Evolutionary conservation across 1,140 invertebrate genomes (phyloP), one percentile per base, ranked within the genome.

Genomic region (Caerostris darwini): DNA sequence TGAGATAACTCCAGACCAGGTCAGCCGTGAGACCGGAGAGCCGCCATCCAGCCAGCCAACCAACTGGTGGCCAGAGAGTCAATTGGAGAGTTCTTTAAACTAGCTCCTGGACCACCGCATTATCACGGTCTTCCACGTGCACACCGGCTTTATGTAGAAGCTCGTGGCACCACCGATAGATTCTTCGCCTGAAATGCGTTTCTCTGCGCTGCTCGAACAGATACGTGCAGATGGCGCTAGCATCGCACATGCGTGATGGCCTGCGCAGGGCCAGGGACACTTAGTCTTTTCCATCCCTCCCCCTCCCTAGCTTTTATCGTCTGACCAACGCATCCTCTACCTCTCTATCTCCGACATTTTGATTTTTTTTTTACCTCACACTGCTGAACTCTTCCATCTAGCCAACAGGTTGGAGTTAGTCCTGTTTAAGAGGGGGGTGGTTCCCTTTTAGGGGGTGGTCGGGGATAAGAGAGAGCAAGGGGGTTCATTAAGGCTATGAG

Each of bases 381-480:
- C 64, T 67, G n/a, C 56, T 6, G 54, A 50, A 56, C 57, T 71
- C 14, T n/a, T 59, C 67, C 50, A 8, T 83, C 57, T 34, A n/a
- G 83, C 92, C 83, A 93, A 93, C 92, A 93, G 92, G 92, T 93
- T 93, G 92, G 83, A n/a, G 17, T 85, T 59, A 59, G 54, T 58
- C n/a, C 82, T 59, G 59, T 81, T 56, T 58, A 71, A 87, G 83
- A 87, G 77, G 90, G 59, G 6, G 90, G 53, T 53, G 61, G 67
- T 19, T 17, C 7, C 59, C 5, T 61, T 64, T n/a, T 54, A 90
- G 71, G 81, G 19, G 69, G 69, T 3, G 53, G 53, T 85, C 8
- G 64, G 7, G 34, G 53, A 17, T 50, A 50, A 59, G 19, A 82
- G 71, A 83, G 77, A 57, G 34, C 14, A 56, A 59, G 7, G 90